phyloP scores from a whole-genome alignment of 2,113 vertebrate species.

The Zapus hudsonius region DNA sequence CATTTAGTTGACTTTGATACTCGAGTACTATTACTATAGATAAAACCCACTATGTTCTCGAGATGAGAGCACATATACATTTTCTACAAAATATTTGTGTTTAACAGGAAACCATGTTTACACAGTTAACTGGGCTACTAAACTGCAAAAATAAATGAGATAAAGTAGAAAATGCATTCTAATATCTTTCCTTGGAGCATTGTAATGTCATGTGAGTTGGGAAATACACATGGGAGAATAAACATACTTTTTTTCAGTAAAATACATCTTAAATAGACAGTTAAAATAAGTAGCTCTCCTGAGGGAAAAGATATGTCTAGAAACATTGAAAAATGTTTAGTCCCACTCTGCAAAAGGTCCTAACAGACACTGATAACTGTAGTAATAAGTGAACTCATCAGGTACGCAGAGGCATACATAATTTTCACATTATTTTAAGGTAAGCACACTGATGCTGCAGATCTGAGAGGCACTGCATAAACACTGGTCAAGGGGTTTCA shows the following conservation, averaged over 20 bases:
- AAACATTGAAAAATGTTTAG: background rate
- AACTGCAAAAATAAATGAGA: slow-evolving; percentile 46
- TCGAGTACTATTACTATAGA: slow-evolving; percentile 41
- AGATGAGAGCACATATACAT: slow-evolving; percentile 36
- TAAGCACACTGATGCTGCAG: background rate
- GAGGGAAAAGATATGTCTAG: background rate
- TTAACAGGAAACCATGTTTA: slow-evolving; percentile 40
- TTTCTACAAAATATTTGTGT: slow-evolving; percentile 43
- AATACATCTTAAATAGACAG: background rate
- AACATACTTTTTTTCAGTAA: background rate
- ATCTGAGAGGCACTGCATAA: background rate
- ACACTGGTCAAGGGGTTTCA: background rate
- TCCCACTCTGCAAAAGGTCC: slow-evolving; percentile 20
- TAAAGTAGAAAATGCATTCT: slow-evolving; percentile 6
- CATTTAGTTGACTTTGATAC: slow-evolving; percentile 14
- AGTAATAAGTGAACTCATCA: background rate
- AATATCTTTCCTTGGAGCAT: slow-evolving; percentile 13
- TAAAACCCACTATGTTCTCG: background rate
- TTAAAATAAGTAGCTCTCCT: background rate
- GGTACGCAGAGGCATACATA: background rate
- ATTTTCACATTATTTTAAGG: background rate
- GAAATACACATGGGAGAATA: background rate
- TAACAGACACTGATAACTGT: background rate
- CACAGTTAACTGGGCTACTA: slow-evolving; percentile 36
- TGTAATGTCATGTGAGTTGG: background rate